Evolutionary conservation across 2,113 vertebrate genomes (phyloP).

Genomic region (Lanius collurio): DNA sequence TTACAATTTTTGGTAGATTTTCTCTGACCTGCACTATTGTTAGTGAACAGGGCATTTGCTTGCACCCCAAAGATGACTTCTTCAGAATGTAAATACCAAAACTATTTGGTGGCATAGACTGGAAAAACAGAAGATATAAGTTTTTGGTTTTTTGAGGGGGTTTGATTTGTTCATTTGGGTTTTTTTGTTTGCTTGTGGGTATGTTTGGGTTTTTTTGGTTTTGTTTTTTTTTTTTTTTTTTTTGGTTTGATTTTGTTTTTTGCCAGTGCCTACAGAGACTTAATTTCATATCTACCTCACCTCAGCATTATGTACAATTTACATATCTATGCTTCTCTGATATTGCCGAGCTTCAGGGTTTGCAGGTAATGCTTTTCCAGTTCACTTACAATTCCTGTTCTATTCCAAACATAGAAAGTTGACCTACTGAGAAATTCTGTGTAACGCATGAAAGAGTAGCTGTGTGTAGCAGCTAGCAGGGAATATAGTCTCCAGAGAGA

Average conservation of each 20-base stretch:
- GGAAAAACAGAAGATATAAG: not conserved
- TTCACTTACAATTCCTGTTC: not conserved
- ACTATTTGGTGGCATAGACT: not conserved
- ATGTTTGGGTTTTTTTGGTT: no score
- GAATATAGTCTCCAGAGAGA: not conserved
- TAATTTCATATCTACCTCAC: not conserved
- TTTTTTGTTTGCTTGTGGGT: not conserved
- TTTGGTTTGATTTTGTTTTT: not conserved
- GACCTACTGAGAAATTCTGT: not conserved
- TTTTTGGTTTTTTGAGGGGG: not conserved
- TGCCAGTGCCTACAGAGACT: not conserved
- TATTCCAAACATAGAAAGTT: not conserved
- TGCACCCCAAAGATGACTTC: not conserved
- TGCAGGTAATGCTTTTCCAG: not conserved
- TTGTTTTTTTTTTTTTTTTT: no score
- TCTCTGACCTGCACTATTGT: not conserved
- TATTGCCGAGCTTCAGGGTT: not conserved
- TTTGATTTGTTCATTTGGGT: no score
- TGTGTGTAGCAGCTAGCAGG: not conserved
- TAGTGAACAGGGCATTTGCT: not conserved
- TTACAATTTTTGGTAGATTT: not conserved
- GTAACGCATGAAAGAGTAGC: not conserved
- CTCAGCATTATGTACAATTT: not conserved
- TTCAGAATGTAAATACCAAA: not conserved
- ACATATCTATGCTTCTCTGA: not conserved